A percentile compares a stretch with the other conserved stretches of the same genome.
Conservation (phyloP, 2,888 invertebrate species). For the Galerucella calmariensis region DNA sequence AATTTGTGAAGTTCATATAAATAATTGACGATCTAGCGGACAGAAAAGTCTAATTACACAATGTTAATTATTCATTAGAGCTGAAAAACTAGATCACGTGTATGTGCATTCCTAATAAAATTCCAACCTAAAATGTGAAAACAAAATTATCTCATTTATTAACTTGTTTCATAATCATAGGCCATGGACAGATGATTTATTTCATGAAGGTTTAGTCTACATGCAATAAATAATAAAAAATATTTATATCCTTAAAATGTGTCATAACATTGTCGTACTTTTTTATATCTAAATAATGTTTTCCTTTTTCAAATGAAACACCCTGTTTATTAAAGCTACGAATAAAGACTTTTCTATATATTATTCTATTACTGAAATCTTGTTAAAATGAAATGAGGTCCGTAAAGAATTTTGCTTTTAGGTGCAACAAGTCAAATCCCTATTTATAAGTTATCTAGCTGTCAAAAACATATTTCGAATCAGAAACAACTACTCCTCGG, state of each 20-base stretch:
- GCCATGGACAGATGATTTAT: background rate
- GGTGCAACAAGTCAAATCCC: no score
- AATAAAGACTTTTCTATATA: no score
- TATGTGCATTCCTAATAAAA: background rate
- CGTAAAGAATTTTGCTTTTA: no score
- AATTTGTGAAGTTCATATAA: background rate
- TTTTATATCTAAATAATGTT: no score
- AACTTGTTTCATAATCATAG: constrained; percentile 4
- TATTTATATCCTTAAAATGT: background rate
- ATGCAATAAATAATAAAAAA: background rate
- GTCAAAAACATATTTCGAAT: background rate
- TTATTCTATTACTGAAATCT: no score
- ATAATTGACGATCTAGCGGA: background rate
- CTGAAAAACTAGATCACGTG: constrained; percentile 8
- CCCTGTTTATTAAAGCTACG: no score
- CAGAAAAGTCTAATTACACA: constrained; percentile 2
- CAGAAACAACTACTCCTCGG: no score
- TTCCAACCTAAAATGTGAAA: background rate
- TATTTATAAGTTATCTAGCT: background rate
- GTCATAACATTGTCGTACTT: background rate
- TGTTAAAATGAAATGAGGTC: no score
- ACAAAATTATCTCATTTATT: constrained; percentile 5
- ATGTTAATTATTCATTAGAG: constrained; percentile 6
- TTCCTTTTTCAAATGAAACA: no score
- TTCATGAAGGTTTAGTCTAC: background rate